Evolutionary conservation across 1,140 invertebrate genomes (phyloP).

Genomic region (Catajapyx aquilonaris): DNA sequence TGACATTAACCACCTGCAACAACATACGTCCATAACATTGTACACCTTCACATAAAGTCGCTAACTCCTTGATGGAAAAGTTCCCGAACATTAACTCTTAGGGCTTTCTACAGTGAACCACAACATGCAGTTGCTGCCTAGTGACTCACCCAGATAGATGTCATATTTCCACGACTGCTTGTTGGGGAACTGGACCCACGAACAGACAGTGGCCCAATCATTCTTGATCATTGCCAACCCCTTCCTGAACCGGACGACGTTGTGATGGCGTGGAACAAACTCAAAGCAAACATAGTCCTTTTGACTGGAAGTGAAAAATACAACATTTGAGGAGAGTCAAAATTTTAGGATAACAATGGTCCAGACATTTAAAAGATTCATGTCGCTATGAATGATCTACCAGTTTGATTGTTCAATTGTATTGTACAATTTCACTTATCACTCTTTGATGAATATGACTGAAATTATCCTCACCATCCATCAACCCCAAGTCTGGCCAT

Average conservation of each 20-base stretch:
- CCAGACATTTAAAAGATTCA: too few relatives aligned
- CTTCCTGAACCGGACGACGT: conserved; percentile 79
- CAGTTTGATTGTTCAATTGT: background rate
- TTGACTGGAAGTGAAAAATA: conserved; percentile 41
- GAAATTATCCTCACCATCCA: conserved; percentile 68
- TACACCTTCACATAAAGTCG: too few relatives aligned
- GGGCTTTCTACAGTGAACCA: too few relatives aligned
- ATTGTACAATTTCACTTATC: background rate
- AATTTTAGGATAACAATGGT: too few relatives aligned
- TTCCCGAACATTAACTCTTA: too few relatives aligned
- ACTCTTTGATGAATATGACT: too few relatives aligned
- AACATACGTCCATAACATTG: too few relatives aligned
- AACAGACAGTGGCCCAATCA: conserved; percentile 77
- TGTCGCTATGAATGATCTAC: background rate
- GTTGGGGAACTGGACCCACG: conserved; percentile 78
- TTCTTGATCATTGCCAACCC: conserved; percentile 75
- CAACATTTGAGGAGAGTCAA: too few relatives aligned
- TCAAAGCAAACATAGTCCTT: conserved; percentile 96
- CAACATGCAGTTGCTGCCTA: too few relatives aligned
- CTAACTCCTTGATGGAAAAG: too few relatives aligned
- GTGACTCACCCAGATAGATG: conserved; percentile 44
- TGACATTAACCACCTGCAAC: too few relatives aligned
- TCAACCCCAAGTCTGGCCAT: conserved; percentile 90
- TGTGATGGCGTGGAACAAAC: conserved; percentile 86
- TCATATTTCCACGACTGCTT: conserved; percentile 71